phyloP scores from a whole-genome alignment of 2,888 invertebrate species.

The Actias luna region DNA sequence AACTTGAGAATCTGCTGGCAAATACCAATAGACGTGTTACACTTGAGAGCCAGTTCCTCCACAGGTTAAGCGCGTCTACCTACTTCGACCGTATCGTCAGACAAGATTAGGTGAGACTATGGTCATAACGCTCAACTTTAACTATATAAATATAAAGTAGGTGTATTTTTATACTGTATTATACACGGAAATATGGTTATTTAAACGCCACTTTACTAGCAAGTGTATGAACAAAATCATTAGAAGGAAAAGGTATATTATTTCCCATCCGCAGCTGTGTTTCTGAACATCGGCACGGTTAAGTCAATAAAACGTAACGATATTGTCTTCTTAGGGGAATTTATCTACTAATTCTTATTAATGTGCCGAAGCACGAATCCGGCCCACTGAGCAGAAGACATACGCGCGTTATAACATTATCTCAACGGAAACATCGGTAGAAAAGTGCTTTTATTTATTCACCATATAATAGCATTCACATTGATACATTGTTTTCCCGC shows the following conservation, averaged over 20 bases:
- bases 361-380: conserved; percentile 1
- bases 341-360: conserved; percentile 13
- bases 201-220: not conserved
- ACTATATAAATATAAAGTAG: no score
- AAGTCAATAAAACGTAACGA: conserved; percentile 10
- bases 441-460: conserved; percentile 11
- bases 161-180: no score
- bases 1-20: no score
- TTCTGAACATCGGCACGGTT: not conserved
- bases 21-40: no score
- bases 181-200: no score
- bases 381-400: not conserved
- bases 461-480: not conserved
- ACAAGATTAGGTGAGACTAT: no score
- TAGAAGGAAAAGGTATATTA: not conserved
- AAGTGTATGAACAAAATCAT: not conserved
- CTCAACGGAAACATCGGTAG: not conserved
- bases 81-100: no score
- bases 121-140: no score
- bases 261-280: not conserved
- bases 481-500: not conserved
- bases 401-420: conserved; percentile 10
- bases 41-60: no score
- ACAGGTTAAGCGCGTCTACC: no score
- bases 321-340: not conserved